phyloP scores from a whole-genome alignment of 2,113 vertebrate genomes.

The Entomyzon cyanotis region DNA sequence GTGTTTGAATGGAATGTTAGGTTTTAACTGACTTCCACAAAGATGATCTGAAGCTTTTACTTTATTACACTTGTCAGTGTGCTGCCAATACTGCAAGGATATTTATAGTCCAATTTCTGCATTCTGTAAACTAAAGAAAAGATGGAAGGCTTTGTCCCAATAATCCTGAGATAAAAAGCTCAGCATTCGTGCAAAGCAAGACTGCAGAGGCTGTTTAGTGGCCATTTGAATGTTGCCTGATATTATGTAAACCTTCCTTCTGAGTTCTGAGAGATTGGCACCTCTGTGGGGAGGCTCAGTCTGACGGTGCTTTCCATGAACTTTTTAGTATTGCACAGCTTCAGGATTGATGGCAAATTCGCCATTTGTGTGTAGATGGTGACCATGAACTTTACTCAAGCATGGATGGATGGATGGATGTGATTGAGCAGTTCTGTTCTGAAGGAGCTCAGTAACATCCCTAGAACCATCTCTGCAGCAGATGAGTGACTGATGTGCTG shows the following conservation, averaged over 20 bases:
- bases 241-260: not conserved
- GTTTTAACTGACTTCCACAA: not conserved
- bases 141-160: not conserved
- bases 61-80: not conserved
- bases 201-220: not conserved
- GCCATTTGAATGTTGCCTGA: not conserved
- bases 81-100: not conserved
- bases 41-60: not conserved
- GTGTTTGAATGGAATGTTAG: not conserved
- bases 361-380: not conserved
- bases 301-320: not conserved
- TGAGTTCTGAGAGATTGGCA: not conserved
- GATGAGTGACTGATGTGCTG: not conserved
- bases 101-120: not conserved
- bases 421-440: not conserved
- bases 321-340: not conserved
- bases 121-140: not conserved
- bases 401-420: not conserved
- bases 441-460: not conserved
- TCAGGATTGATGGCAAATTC: not conserved
- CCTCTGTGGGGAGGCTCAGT: not conserved
- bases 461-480: not conserved
- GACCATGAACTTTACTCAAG: not conserved
- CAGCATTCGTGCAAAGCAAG: not conserved
- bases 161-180: not conserved